Conservation (phyloP, 2,888 invertebrate genomes). For the Machimus rusticus region DNA sequence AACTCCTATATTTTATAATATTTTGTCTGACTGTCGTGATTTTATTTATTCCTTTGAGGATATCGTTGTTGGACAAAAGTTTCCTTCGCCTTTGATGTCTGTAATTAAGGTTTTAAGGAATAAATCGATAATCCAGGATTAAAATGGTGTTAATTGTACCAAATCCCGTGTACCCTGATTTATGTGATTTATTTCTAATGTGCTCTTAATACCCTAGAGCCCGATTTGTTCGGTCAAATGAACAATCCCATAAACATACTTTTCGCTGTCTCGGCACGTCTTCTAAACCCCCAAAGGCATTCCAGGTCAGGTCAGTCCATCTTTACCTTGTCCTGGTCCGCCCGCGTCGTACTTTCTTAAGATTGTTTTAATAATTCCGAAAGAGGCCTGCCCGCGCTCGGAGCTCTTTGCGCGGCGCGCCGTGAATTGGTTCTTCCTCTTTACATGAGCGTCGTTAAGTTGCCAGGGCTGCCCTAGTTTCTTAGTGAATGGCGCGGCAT, state of each 20-base stretch:
- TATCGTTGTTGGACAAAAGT: too few relatives aligned
- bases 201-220: neutral
- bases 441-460: neutral
- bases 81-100: neutral
- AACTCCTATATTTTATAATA: too few relatives aligned
- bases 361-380: neutral
- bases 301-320: neutral
- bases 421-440: neutral
- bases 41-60: too few relatives aligned
- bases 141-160: neutral
- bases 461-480: neutral
- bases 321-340: neutral
- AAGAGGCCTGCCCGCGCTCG: neutral
- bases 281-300: neutral
- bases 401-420: neutral
- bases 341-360: neutral
- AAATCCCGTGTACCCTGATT: neutral
- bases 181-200: neutral
- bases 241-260: neutral
- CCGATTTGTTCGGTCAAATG: neutral
- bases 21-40: too few relatives aligned
- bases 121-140: neutral
- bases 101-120: neutral
- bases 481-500: neutral
- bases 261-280: neutral